Base-by-base conservation (phyloP, 2,888 invertebrate genomes). In the Lasioglossum villosulum region DNA sequence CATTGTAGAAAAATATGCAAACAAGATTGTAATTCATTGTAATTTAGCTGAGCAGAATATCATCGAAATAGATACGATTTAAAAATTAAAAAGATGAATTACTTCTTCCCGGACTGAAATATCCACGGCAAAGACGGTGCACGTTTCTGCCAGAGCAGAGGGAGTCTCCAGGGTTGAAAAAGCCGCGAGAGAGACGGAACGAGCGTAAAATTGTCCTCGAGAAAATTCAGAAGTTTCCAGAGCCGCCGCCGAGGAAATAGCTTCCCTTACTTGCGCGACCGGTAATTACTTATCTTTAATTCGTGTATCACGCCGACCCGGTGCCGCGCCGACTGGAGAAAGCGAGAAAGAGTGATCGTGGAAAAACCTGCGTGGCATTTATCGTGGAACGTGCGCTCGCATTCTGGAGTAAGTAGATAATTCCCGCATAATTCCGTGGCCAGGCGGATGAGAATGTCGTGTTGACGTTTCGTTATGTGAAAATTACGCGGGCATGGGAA, bases 401-500 rank as follows among this genome's bases (percentile, higher is more conserved):
- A 93, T 93, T 93, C 92, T 93, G 91, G 88, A 91, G 90, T 92
- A 92, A 93, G 92, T 93, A 93, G 93, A 93, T 92, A 93, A 93
- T 93, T 92, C 86, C 88, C 80, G 88, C 86, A 86, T 89, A 89
- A 92, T 89, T 84, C 84, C 63, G 75, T 73, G 78, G 74, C 75
- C 66, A 73, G 52, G 30, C 71, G 76, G 86, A 88, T 75, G 88
- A 84, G 90, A 91, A 91, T 91, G 90, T 83, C 85, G 86, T 78
- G 84, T 76, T 84, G 88, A 90, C 87, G 87, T 85, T 80, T 89
- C 84, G 87, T 85, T 88, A 89, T 87, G 90, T 84, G 89, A 84
- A 91, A 90, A 91, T 90, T 88, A 90, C 90, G 75, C 86, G 87
- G 75, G 75, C 83, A 84, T 68, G 86, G 75, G 83, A 85, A 90